Evolutionary conservation across 2,797 vertebrate genomes (phyloP).

Genomic region (Poeciliopsis gracilis): DNA sequence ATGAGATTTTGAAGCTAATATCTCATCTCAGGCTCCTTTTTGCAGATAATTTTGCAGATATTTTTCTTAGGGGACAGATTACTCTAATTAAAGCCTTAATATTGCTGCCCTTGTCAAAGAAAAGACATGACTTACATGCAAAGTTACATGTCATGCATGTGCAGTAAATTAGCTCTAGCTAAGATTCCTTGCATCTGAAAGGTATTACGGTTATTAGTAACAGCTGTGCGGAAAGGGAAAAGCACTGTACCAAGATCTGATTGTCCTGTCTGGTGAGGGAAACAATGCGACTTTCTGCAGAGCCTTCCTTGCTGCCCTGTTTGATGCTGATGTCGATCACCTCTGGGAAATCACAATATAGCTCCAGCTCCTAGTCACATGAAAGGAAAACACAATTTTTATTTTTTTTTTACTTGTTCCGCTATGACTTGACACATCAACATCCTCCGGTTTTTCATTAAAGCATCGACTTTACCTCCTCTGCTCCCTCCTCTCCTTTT

Average conservation of each 20-base stretch:
- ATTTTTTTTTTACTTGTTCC: not conserved
- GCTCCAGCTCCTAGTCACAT: conserved; percentile 85
- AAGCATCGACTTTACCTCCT: conserved; percentile 78
- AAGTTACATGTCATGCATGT: not conserved
- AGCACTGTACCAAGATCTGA: conserved; percentile 84
- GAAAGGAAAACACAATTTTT: not conserved
- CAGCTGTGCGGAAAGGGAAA: not conserved
- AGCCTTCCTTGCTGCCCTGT: conserved; percentile 90
- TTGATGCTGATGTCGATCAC: conserved; percentile 97
- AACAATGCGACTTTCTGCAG: conserved; percentile 91
- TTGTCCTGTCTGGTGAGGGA: conserved; percentile 92
- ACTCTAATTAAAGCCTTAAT: not conserved
- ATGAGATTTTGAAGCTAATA: not conserved
- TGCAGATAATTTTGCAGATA: not conserved
- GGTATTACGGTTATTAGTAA: not conserved
- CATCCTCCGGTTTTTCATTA: not conserved
- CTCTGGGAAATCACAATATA: conserved; percentile 95
- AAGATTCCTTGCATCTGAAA: not conserved
- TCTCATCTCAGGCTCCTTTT: not conserved
- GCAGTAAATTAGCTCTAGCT: not conserved
- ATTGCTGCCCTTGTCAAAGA: not conserved
- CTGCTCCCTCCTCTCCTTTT: conserved; percentile 78
- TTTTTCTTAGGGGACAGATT: not conserved
- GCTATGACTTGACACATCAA: not conserved
- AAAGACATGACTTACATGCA: not conserved